Evolutionary conservation across 2,888 invertebrate species (phyloP), one percentile per base, ranked within the genome.

Genomic region (Nomada lathburiana): DNA sequence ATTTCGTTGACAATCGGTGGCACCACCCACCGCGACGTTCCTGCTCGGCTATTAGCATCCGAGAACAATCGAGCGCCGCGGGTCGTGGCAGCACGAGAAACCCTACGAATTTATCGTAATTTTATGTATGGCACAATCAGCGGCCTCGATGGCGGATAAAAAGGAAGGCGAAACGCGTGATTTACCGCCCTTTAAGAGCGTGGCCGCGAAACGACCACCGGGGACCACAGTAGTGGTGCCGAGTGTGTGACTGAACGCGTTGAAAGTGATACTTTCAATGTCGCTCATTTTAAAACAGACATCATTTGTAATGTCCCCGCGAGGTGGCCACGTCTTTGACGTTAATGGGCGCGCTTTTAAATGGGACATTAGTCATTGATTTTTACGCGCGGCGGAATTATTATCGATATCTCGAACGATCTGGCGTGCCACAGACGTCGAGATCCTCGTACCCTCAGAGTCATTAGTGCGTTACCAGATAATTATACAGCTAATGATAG

Each of bases 101-200:
- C 87, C 85, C 84, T 78, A 52, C 73, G 88, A 83, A 93, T 93
- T 93, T 93, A 93, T 93, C 91, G 93, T 93, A 91, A 93, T 93
- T 93, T 93, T 93, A 93, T 93, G 93, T 93, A 93, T 92, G 91
- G 90, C 92, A 91, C 93, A 92, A 93, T 93, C 91, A 91, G 88
- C 74, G 89, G 69, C 82, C 83, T 81, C 89, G 86, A 86, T 89
- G 89, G 86, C 88, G 88, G 87, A 86, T 88, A 89, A 90, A 90
- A 90, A 89, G 88, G 87, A 88, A 88, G 89, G 85, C 83, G 86
- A 89, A 86, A 86, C 75, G 76, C 83, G 85, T 92, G 92, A 93
- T 93, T 92, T 91, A 92, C 89, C 72, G 89, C 86, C 89, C 80
- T 91, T 91, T 91, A 89, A 90, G 86, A 89, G 80, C 83, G 70